Percentiles rank a stretch among this genome's conserved stretches.
These are phyloP conservation scores for Acromyrmex echinatior DNA, from an alignment of 1,140 invertebrate genomes.

Conservation along the genomic window DNA sequence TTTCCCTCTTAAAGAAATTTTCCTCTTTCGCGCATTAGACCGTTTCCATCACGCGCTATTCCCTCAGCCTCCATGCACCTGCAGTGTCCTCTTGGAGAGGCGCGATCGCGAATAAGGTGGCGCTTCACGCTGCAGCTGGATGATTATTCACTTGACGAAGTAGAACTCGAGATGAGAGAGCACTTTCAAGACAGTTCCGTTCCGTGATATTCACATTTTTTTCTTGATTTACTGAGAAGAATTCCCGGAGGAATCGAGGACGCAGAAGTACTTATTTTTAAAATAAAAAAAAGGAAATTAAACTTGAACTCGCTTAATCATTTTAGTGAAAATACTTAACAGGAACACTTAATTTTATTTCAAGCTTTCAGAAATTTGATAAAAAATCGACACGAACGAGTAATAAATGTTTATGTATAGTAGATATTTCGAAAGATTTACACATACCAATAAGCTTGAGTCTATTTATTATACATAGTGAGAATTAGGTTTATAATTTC, in stretches of 20 bases:
- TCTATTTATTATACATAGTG: not conserved
- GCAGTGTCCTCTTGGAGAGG: constrained; percentile 79
- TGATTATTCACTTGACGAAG: constrained; percentile 28
- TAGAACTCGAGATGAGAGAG: not conserved
- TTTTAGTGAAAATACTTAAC: not conserved
- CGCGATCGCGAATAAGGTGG: constrained; percentile 79
- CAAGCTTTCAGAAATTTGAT: not conserved
- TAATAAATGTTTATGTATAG: not conserved
- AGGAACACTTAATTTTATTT: not conserved
- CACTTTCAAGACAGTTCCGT: constrained; percentile 9
- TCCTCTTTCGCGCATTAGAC: constrained; percentile 65
- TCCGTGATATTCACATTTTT: constrained; percentile 25
- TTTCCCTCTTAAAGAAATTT: not conserved
- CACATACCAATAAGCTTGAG: not conserved
- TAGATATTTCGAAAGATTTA: not conserved
- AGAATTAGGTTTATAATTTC: not conserved
- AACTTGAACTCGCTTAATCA: not conserved
- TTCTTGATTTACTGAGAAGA: not conserved
- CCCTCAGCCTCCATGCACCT: constrained; percentile 73
- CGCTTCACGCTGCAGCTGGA: constrained; percentile 80
- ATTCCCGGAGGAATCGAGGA: constrained; percentile 19
- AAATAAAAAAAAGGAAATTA: not conserved
- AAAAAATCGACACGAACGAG: not conserved
- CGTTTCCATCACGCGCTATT: constrained; percentile 70
- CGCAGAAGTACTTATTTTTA: not conserved